Evolutionary conservation across 2,888 invertebrate genomes (phyloP).

Genomic region (Andrena chrysosceles): DNA sequence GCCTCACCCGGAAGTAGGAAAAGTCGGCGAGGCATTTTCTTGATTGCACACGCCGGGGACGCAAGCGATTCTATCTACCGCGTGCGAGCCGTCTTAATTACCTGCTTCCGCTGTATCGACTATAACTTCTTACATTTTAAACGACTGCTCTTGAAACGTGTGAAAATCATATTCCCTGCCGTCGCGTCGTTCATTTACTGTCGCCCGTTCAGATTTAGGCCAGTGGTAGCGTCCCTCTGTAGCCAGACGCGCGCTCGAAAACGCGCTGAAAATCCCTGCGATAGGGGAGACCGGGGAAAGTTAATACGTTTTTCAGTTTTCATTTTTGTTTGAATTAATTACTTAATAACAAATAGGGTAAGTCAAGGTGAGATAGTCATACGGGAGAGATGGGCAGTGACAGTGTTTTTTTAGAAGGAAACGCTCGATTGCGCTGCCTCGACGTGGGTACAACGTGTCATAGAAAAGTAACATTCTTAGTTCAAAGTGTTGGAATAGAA

Average conservation of each 20-base stretch:
- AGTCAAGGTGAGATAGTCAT: too few species aligned
- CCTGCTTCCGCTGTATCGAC: constrained; percentile 29
- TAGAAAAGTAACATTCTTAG: too few species aligned
- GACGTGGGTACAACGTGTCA: too few species aligned
- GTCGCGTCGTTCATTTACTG: background rate
- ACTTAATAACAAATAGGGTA: too few species aligned
- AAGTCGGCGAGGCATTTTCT: constrained; percentile 46
- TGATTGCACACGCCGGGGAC: constrained; percentile 21
- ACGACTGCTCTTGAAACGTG: constrained; percentile 14
- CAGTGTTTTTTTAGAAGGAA: too few species aligned
- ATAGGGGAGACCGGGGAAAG: too few species aligned
- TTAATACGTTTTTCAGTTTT: too few species aligned
- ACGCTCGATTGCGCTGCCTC: too few species aligned
- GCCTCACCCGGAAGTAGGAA: constrained; percentile 54
- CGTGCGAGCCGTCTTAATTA: constrained; percentile 43
- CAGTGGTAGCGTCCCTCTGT: background rate
- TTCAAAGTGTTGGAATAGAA: too few species aligned
- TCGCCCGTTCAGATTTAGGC: background rate
- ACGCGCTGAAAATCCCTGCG: background rate
- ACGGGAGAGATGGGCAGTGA: too few species aligned
- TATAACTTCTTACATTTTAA: constrained; percentile 17
- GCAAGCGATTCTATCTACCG: constrained; percentile 23
- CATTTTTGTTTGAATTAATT: too few species aligned
- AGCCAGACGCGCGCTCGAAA: background rate
- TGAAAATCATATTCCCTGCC: constrained; percentile 3